These are phyloP conservation scores for Scytalopus superciliaris DNA, from an alignment of 2,113 vertebrate species.

Conservation along the genomic window DNA sequence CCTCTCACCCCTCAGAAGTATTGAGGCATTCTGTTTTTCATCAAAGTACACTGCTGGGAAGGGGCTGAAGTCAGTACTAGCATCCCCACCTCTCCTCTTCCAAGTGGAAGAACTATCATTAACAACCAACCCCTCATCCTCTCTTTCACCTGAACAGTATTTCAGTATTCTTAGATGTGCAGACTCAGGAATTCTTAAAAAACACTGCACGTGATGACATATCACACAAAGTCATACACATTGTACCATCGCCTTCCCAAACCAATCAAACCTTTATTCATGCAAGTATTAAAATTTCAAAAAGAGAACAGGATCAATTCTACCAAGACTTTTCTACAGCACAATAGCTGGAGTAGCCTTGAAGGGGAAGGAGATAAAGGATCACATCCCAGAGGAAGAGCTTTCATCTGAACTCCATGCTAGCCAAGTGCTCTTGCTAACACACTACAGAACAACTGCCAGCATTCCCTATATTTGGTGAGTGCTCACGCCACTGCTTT, in stretches of 20 bases:
- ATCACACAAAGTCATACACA: neutral
- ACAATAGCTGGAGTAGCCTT: neutral
- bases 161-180: neutral
- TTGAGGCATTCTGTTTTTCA: neutral
- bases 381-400: neutral
- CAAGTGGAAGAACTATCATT: neutral
- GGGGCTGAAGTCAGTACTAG: neutral
- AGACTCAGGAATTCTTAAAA: neutral
- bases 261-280: neutral
- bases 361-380: neutral
- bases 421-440: neutral
- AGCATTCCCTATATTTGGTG: neutral
- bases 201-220: neutral
- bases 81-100: neutral
- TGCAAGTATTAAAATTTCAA: neutral
- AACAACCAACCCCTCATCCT: neutral
- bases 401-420: neutral
- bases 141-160: neutral
- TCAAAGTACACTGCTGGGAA: rapidly evolving
- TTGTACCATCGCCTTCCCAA: neutral
- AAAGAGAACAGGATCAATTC: neutral
- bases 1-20: neutral
- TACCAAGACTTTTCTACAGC: neutral
- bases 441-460: neutral
- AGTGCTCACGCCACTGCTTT: neutral